Evolutionary conservation across 2,797 vertebrate species (phyloP).

Genomic region (Coranthus polyacanthus): DNA sequence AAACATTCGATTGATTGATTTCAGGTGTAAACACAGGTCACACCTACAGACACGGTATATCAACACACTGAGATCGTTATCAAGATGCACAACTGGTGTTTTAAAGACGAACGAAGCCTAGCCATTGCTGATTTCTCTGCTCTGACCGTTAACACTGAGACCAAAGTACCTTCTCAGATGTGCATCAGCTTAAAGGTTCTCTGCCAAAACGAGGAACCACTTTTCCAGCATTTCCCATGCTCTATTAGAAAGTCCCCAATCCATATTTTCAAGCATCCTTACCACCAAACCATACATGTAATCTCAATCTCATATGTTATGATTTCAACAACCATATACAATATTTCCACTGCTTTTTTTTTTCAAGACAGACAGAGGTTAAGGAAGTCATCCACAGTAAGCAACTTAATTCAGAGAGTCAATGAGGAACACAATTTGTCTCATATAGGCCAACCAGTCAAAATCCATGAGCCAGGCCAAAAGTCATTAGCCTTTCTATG

Average conservation of each 20-base stretch:
- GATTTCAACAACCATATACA: slow-evolving; percentile 48
- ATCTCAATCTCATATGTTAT: slow-evolving; percentile 65
- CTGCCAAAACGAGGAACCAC: slow-evolving; percentile 41
- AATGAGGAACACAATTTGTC: slow-evolving; percentile 60
- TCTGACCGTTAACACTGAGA: not conserved
- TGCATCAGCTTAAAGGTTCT: slow-evolving; percentile 5
- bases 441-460: slow-evolving; percentile 54
- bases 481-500: slow-evolving; percentile 67
- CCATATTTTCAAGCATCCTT: slow-evolving; percentile 48
- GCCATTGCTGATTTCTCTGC: not conserved
- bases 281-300: slow-evolving; percentile 45
- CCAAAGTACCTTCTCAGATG: slow-evolving; percentile 11
- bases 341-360: slow-evolving; percentile 38
- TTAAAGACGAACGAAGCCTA: slow-evolving; percentile 4
- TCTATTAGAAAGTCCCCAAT: slow-evolving; percentile 45
- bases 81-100: slow-evolving; percentile 11
- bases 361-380: slow-evolving; percentile 43
- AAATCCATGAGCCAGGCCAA: slow-evolving; percentile 62
- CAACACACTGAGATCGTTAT: not conserved
- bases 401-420: slow-evolving; percentile 66
- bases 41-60: too few species aligned
- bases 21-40: too few species aligned
- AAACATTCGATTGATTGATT: too few species aligned
- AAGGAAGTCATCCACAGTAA: slow-evolving; percentile 62
- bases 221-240: slow-evolving; percentile 50